Evolutionary conservation across 2,888 invertebrate genomes (phyloP), one percentile per base, ranked within the genome.

Genomic region (Steinernema carpocapsae): DNA sequence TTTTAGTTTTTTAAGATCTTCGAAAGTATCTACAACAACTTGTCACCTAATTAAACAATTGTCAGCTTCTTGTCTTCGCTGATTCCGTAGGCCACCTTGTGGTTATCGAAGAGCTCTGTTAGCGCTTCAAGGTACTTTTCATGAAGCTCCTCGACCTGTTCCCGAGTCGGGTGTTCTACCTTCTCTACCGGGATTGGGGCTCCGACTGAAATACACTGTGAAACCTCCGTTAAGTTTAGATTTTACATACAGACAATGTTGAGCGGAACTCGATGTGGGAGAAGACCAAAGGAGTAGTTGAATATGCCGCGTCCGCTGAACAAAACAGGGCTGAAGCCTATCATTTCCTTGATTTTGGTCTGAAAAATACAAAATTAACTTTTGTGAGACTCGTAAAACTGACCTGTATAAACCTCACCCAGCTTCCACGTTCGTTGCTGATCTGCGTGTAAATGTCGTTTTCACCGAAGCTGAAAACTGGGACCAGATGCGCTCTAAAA

Each of bases 251-350:
- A 82, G 7, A 83, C 83, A 3, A 81, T 81, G 72, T 81, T 80
- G 46, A 83, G 77, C 0, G 93, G 93, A 76, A 90, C 90, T 51
- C 95, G 90, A 71, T 92, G 91, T 0, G 97, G 96, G 72, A 97
- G 88, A 4, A 94, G 88, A 0, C 97, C 97, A 87, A 93, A 93
- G 0, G 91, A 92, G 87, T 96, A 96, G 88, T 97, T 95, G 87
- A 97, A 94, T 76, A 96, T 90, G 1, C 97, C 97, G 45, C 97
- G 90, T 0, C 90, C 90, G 74, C 87, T 84, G 78, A 89, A 88
- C 3, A 89, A 72, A 1, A 88, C 88, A 1, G 88, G 87, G 1
- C 89, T 88, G 77, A 89, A 88, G 22, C 88, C 88, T 22, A 85
- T 71, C 3, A 84, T 56, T 32, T 82, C 81, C 56, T 87, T 88